phyloP scores from a whole-genome alignment of 2,888 invertebrate genomes.

The Sympetrum striolatum region DNA sequence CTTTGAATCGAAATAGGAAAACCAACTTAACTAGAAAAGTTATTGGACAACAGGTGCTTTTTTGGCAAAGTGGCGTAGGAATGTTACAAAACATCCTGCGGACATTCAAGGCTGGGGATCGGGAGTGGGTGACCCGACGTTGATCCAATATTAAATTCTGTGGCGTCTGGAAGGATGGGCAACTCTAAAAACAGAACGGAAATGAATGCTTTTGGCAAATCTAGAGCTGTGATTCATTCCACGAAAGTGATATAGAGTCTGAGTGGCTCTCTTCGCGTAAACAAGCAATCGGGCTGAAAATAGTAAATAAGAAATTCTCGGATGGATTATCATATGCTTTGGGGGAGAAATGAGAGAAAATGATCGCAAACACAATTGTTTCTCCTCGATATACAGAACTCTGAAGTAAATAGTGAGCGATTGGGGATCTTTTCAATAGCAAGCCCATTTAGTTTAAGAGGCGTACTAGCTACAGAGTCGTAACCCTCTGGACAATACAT shows the following conservation, averaged over 20 bases:
- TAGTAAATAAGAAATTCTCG: neutral
- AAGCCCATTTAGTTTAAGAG: no score
- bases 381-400: no score
- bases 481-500: no score
- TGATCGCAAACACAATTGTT: no score
- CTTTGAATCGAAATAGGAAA: no score
- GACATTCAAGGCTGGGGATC: neutral
- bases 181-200: slow-evolving; percentile 35
- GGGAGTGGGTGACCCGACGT: neutral
- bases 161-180: neutral
- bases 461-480: no score
- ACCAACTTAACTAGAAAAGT: neutral
- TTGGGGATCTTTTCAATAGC: no score
- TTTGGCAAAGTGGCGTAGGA: neutral
- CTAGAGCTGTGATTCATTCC: neutral
- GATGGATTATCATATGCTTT: neutral
- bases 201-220: slow-evolving; percentile 33
- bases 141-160: neutral
- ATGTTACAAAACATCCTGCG: neutral
- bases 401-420: no score
- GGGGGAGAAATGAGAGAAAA: neutral
- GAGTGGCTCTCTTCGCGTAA: neutral
- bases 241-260: neutral
- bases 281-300: neutral
- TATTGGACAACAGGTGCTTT: neutral